Percentiles rank a stretch among this genome's conserved stretches.
Conservation (phyloP, 2,797 vertebrate genomes). For the Hyperoplus immaculatus region DNA sequence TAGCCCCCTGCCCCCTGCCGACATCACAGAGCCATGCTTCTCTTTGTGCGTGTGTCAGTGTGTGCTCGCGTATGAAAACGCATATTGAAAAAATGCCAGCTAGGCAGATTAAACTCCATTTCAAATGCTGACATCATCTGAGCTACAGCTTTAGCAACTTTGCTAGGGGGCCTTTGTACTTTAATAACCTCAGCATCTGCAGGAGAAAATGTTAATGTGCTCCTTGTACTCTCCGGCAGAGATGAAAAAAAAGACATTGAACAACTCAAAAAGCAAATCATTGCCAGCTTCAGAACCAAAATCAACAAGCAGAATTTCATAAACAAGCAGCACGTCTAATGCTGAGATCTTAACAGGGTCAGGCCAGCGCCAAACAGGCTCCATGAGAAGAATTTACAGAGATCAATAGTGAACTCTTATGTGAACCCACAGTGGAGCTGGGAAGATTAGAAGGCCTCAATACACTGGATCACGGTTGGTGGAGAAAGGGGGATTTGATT, state of each 20-base stretch:
- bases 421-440: constrained; percentile 69
- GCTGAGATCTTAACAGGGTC: constrained; percentile 41
- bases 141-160: constrained; percentile 43
- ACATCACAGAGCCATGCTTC: constrained; percentile 30
- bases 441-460: constrained; percentile 71
- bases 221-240: constrained; percentile 27
- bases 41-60: constrained; percentile 33
- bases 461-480: constrained; percentile 59
- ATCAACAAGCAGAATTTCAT: constrained; percentile 26
- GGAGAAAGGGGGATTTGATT: constrained; percentile 53
- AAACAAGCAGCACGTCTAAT: constrained; percentile 26
- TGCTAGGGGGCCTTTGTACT: constrained; percentile 45
- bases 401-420: constrained; percentile 74
- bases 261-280: constrained; percentile 6
- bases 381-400: constrained; percentile 71
- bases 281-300: constrained; percentile 34
- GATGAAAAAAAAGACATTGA: constrained; percentile 24
- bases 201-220: constrained; percentile 54
- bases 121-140: constrained; percentile 75
- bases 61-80: constrained; percentile 19
- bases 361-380: constrained; percentile 39
- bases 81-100: constrained; percentile 59
- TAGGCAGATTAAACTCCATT: constrained; percentile 67
- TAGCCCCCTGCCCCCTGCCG: constrained; percentile 17
- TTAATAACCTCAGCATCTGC: constrained; percentile 38